These are phyloP conservation scores for Mimas tiliae DNA, from an alignment of 2,888 invertebrate species.

Conservation along the genomic window DNA sequence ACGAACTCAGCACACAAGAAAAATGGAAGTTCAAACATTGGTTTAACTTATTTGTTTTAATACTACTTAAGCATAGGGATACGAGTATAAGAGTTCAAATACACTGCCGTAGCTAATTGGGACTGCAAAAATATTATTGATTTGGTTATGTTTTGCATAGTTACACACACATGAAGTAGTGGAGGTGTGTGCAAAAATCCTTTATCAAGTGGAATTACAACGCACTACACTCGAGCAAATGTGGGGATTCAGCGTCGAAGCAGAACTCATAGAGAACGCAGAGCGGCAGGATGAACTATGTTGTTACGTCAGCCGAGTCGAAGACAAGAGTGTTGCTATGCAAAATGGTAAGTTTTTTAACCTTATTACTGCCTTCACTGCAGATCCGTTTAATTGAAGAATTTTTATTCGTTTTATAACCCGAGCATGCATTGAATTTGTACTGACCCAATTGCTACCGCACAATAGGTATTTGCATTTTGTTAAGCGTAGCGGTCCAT, in stretches of 20 bases:
- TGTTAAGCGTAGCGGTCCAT: neutral
- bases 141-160: conserved; percentile 70
- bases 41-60: conserved; percentile 5
- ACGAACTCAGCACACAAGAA: conserved; percentile 27
- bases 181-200: conserved; percentile 98
- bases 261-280: conserved; percentile 97
- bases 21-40: conserved; percentile 40
- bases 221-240: conserved; percentile 95
- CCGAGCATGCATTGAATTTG: neutral
- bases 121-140: neutral
- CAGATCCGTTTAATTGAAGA: conserved; percentile 9
- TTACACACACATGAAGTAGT: conserved; percentile 96
- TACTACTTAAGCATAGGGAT: conserved; percentile 27
- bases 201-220: conserved; percentile 97
- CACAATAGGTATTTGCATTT: neutral
- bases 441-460: neutral
- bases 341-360: conserved; percentile 90
- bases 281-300: conserved; percentile 98
- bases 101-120: neutral
- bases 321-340: conserved; percentile 97
- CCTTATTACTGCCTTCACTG: neutral
- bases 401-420: conserved; percentile 18
- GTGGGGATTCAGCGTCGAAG: conserved; percentile 99
- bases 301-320: conserved; percentile 98
- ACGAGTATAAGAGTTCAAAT: neutral